phyloP scores from a whole-genome alignment of 2,888 invertebrate species.

The Barypeithes pellucidus region DNA sequence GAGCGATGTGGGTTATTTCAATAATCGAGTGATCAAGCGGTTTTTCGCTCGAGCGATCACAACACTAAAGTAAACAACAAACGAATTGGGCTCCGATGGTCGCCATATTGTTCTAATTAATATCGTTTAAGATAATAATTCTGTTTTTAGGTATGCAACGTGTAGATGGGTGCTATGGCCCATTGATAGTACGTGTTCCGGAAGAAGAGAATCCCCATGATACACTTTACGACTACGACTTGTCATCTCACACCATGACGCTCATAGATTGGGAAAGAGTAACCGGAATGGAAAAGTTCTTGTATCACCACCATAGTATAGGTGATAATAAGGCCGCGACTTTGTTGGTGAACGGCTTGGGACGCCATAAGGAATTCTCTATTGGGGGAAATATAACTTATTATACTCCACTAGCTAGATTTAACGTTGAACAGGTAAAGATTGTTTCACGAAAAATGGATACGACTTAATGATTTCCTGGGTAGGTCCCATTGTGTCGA shows the following conservation, averaged over 20 bases:
- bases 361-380: constrained; percentile 73
- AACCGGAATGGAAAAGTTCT: constrained; percentile 82
- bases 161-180: constrained; percentile 88
- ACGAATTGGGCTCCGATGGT: no score
- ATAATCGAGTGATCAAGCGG: no score
- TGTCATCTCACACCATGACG: constrained; percentile 82
- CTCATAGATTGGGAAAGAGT: constrained; percentile 89
- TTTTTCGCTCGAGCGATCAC: no score
- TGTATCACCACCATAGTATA: constrained; percentile 87
- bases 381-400: constrained; percentile 65
- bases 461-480: no score
- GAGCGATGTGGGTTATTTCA: no score
- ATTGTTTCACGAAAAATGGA: no score
- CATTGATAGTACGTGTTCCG: constrained; percentile 82
- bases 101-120: no score
- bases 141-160: constrained; percentile 81
- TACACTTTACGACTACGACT: constrained; percentile 84
- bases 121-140: background rate
- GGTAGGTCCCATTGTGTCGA: no score
- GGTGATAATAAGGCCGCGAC: constrained; percentile 89
- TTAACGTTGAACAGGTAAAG: constrained; percentile 80
- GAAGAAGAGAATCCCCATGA: constrained; percentile 77
- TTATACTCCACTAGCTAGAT: constrained; percentile 77
- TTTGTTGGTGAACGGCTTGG: constrained; percentile 87
- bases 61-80: no score